phyloP scores from a whole-genome alignment of 2,797 vertebrate genomes.

The Lacerta viridis region DNA sequence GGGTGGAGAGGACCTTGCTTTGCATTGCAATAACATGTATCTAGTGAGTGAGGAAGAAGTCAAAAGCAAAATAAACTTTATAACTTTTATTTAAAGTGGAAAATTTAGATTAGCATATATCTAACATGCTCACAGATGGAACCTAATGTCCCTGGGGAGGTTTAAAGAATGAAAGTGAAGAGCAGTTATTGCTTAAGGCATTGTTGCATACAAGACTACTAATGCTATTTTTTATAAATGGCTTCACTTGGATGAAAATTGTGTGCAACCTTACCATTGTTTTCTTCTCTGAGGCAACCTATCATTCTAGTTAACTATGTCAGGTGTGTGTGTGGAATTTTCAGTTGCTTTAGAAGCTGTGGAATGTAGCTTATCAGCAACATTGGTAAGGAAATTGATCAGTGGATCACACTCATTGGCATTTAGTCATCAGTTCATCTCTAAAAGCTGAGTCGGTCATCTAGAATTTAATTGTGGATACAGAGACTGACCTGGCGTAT shows the following conservation, averaged over 20 bases:
- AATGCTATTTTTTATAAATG: constrained; percentile 14
- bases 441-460: no score
- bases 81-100: constrained; percentile 30
- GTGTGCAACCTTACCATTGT: constrained; percentile 41
- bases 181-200: constrained; percentile 24
- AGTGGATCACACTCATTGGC: background rate
- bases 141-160: constrained; percentile 9
- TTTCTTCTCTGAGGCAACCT: constrained; percentile 41
- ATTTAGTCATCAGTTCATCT: background rate
- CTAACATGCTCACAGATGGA: constrained; percentile 27
- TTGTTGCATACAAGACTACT: constrained; percentile 23
- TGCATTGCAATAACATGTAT: background rate
- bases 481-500: no score
- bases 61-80: background rate
- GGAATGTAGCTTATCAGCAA: background rate
- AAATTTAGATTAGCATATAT: constrained; percentile 19
- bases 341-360: constrained; percentile 6
- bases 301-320: constrained; percentile 39
- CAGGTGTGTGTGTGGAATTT: constrained; percentile 17
- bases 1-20: background rate
- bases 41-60: background rate
- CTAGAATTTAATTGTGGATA: no score
- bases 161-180: constrained; percentile 25
- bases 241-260: constrained; percentile 8
- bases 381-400: background rate